phyloP scores from a whole-genome alignment of 2,797 vertebrate species.

The Sorex maritimensis region DNA sequence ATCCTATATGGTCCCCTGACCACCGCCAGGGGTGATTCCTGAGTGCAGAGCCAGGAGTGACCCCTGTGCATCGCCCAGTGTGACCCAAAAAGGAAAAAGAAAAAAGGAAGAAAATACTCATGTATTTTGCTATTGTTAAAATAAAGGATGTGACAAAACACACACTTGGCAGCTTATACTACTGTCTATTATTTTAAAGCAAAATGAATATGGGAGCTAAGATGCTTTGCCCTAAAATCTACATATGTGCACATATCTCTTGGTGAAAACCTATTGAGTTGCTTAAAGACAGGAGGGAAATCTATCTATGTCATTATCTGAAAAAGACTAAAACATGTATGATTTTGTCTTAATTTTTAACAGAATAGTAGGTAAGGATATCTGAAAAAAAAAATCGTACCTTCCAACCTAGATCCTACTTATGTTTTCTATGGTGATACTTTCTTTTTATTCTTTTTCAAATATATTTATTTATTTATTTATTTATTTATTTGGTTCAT shows the following conservation, averaged over 20 bases:
- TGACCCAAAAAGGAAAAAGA: too few relatives aligned
- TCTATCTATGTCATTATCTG: not conserved
- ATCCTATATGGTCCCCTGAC: too few relatives aligned
- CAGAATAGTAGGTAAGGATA: not conserved
- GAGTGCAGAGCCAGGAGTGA: too few relatives aligned
- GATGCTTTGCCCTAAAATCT: not conserved
- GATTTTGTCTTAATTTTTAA: conserved; percentile 13
- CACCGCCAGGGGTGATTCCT: too few relatives aligned
- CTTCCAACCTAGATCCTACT: not conserved
- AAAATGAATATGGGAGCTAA: conserved; percentile 4
- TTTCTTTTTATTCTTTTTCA: too few relatives aligned
- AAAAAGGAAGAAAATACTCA: not conserved
- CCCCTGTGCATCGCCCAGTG: too few relatives aligned
- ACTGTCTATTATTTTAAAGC: not conserved
- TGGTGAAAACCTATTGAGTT: not conserved
- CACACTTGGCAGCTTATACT: not conserved
- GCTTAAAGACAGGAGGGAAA: not conserved
- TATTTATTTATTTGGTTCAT: not conserved
- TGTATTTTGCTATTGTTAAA: conserved; percentile 51
- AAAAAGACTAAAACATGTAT: not conserved
- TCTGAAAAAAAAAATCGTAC: not conserved
- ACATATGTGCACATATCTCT: not conserved
- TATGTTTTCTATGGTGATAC: too few relatives aligned
- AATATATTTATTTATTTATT: too few relatives aligned
- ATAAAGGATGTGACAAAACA: not conserved